Base-by-base conservation (phyloP, 2,113 vertebrate species). In the Glareola pratincola region DNA sequence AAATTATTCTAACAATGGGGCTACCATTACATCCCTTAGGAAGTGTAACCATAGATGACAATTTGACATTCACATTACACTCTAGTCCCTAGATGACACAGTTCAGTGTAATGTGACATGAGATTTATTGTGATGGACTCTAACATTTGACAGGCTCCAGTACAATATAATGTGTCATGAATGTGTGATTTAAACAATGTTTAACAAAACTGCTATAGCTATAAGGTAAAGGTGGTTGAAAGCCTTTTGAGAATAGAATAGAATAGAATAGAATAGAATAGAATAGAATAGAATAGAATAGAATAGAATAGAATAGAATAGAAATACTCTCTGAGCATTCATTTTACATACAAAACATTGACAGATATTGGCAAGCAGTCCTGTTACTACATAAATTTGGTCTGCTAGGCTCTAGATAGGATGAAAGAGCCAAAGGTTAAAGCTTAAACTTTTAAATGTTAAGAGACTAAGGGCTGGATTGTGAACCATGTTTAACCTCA, bases 61-160 rank as follows among this genome's bases (percentile, higher is more conserved):
- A 90, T 85, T 39, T 97, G 95, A 94, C 94, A 96, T 92, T 94
- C 84, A 72, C 74, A 80, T 92, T 94, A 92, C 57, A 69, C 24
- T 90, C 54, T 50, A 77, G 66, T 92, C 91, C 19, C 89, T 66
- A 41, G 69, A 51, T 80, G 63, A 74, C 66, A 79, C 62, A 43
- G 75, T 77, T 91, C 74, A 88, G 12, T 59, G n/a, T 79, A 96
- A 89, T 45, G 20, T 94, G 80, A 92, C 66, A 85, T 51, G 68
- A 95, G 47, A 91, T 96, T 82, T 91, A 93, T 69, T 88, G 80
- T 90, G 84, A 95, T 63, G 74, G 84, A 95, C 69, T 96, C 39
- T 18, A 94, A 47, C 20, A 51, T 73, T 89, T 94, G 88, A 75
- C 89, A 96, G 89, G 50, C 34, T 90, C 32, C 89, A 57, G 27